Evolutionary conservation across 2,888 invertebrate genomes (phyloP).

Genomic region (Saturnia japonica): DNA sequence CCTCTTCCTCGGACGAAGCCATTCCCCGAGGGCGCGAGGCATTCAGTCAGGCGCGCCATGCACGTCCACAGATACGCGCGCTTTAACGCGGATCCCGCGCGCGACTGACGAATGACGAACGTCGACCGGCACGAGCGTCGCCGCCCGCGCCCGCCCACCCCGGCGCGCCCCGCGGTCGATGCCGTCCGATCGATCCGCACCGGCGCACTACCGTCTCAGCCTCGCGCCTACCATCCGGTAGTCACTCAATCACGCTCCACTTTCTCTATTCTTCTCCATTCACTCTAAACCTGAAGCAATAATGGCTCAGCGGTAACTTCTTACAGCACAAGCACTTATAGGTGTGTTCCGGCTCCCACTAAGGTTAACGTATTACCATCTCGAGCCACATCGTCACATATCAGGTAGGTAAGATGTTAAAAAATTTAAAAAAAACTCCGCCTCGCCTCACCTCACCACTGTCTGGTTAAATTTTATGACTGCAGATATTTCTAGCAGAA

Average conservation of each 20-base stretch:
- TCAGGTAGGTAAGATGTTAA: too few species aligned
- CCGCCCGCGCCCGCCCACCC: constrained; percentile 48
- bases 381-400: too few species aligned
- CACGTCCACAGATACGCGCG: constrained; percentile 75
- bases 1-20: constrained; percentile 82
- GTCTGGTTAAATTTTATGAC: constrained; percentile 44
- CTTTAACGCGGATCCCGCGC: constrained; percentile 73
- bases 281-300: neutral
- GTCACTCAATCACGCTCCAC: constrained; percentile 45
- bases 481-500: constrained; percentile 41
- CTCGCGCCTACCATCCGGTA: constrained; percentile 33
- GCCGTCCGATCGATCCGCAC: constrained; percentile 53
- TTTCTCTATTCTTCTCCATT: constrained; percentile 37
- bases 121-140: constrained; percentile 43
- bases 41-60: constrained; percentile 80
- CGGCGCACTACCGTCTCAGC: constrained; percentile 45
- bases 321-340: too few species aligned
- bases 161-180: constrained; percentile 43
- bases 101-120: constrained; percentile 63
- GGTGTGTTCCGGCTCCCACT: too few species aligned
- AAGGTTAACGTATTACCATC: too few species aligned
- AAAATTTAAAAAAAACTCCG: constrained; percentile 15
- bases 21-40: constrained; percentile 82
- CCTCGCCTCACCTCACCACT: constrained; percentile 30
- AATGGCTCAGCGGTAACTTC: too few species aligned